A percentile compares a stretch with the other conserved stretches of the same genome.
Conservation (phyloP, 1,140 invertebrate species). For the Papilio xuthus region DNA sequence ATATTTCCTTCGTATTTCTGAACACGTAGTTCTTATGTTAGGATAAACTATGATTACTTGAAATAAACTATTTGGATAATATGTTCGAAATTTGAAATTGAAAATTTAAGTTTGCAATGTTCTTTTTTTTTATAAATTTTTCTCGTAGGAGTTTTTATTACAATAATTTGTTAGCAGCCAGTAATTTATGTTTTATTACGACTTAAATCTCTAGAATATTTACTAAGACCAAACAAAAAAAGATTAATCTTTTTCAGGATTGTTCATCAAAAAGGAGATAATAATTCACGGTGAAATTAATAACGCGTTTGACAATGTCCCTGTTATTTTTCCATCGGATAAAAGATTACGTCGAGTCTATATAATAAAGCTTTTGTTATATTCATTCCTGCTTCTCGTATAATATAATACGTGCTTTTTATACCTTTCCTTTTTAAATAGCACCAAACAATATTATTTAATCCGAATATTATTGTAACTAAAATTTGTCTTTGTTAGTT, state of each 20-base stretch:
- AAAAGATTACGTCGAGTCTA: slow-evolving; percentile 4
- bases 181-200: background rate
- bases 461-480: no score
- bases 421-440: background rate
- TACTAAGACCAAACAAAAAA: background rate
- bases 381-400: background rate
- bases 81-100: no score
- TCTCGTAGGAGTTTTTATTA: background rate
- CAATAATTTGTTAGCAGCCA: background rate
- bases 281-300: slow-evolving; percentile 20
- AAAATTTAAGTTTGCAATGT: no score
- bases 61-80: background rate
- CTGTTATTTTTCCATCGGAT: slow-evolving; percentile 24
- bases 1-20: slow-evolving; percentile 2
- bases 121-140: no score
- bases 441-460: background rate
- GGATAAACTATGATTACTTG: slow-evolving; percentile 12
- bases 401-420: background rate
- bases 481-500: no score
- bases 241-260: background rate
- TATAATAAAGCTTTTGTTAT: slow-evolving; percentile 18
- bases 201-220: background rate
- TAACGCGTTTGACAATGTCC: slow-evolving; percentile 19
- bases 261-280: background rate
- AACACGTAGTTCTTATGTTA: background rate